Evolutionary conservation across 2,888 invertebrate species (phyloP), one percentile per base, ranked within the genome.

Genomic region (Girardia tigrina): DNA sequence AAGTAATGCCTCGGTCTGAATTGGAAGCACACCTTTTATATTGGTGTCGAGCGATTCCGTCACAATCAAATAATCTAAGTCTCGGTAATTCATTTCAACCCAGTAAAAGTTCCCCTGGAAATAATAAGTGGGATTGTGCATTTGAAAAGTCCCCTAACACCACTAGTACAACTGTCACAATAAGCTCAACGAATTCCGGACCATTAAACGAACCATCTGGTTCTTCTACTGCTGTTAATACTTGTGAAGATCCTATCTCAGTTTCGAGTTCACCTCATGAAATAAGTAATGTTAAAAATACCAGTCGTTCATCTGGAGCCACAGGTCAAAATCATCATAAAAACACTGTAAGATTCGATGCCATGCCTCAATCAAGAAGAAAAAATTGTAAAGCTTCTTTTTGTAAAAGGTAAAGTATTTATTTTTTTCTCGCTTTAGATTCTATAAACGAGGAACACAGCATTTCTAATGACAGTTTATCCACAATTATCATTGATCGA

Each of bases 401-500:
- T 20, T 56, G n/a, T 20, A n/a, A 20, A n/a, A 2, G 56, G n/a
- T n/a, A n/a, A n/a, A n/a, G n/a, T n/a, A n/a, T n/a, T 56, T 36
- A 36, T 36, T 36, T 12, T 12, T 36, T 16, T 36, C 12, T 12
- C 36, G 23, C 26, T 74, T 2, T 16, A 74, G 74, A 74, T 42
- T 74, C 74, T 26, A 28, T 69, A 4, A 69, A 28, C 23, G 74
- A 76, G 26, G 77, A 75, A 77, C 78, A 69, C 20, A 81, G 80
- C 2, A 80, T 86, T 28, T 77, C 83, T 36, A 83, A 84, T 76
- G 85, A 85, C 0, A 84, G 85, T 76, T 83, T 86, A 75, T 83
- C 83, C 23, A 84, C 84, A 56, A 83, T 86, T 75, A 85, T 85
- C 79, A 85, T 86, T 72, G 83, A 83, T 77, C 79, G 85, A 69